Evolutionary conservation across 2,888 invertebrate genomes (phyloP), one percentile per base, ranked within the genome.

Genomic region (Xanthorhoe spadicearia): DNA sequence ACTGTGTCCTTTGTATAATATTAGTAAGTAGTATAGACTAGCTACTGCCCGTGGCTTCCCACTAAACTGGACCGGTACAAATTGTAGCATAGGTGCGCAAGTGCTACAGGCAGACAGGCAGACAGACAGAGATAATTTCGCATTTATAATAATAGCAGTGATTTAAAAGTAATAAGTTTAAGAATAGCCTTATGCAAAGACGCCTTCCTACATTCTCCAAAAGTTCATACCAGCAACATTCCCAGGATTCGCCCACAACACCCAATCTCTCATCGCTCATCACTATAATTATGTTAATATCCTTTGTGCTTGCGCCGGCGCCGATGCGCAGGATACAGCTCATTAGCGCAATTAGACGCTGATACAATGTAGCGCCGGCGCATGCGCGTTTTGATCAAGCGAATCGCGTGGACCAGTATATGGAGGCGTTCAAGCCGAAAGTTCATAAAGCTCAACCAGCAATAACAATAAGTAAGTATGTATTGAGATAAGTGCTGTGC

Each of bases 281-380:
- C 71, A 69, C 67, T 67, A 66, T 63, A 73, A 73, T 73, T 71
- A 71, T 71, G 74, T 57, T 70, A 74, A 71, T 73, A 73, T 73
- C 70, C 57, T 71, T 71, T 71, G 64, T 64, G 70, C 64, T 54
- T 76, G 78, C 79, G 80, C 81, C 76, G 80, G 81, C 86, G 84
- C 83, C 81, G 76, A 71, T 68, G 74, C 73, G 74, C 80, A 88
- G 87, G 90, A 89, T 85, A 84, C 81, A 78, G 75, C 84, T 86
- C 82, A 89, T 89, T 89, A 87, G 81, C 78, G 83, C 87, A 89
- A 90, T 91, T 88, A 89, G 79, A 80, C 81, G 85, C 80, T 81
- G 83, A 86, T 87, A 83, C 83, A 80, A 73, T 75, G 75, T 71
- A 60, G 67, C 64, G 71, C 71, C 72, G 64, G 78, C 77, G 72